Evolutionary conservation across 2,113 vertebrate genomes (phyloP), one percentile per base, ranked within the genome.

Genomic region (Chauna torquata): DNA sequence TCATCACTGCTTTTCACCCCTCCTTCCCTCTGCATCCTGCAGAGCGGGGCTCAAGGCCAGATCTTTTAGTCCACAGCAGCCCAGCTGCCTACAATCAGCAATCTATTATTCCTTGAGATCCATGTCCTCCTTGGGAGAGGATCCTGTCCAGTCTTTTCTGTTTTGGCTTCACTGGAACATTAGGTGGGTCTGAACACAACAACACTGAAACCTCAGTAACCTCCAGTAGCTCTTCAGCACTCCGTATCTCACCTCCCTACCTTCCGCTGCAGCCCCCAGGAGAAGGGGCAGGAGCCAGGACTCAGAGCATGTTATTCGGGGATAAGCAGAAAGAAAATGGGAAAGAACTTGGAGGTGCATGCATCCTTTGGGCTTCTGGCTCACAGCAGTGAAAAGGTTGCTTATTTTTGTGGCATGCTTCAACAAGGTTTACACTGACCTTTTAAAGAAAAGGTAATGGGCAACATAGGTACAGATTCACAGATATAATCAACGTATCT

Each of bases 61-160:
- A 74, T 71, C 25, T 75, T 57, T 38, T 0, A 81, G 72, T 50
- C 70, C 84, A 72, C 0, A 4, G 7, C 66, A 86, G 44, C 70
- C 82, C 88, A 93, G 91, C 88, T 93, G 88, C 81, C 83, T 91
- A 52, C 44, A 80, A 91, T 91, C 86, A 96, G 69, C 80, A 78
- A 20, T 4, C 59, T 20, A 89, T 71, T 95, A 50, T 75, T 92
- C 64, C 83, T 90, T 34, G 55, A 88, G 83, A 92, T 80, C 54
- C 62, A 40, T 5, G 20, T 45, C 49, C 58, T 93, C 62, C 75
- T 20, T 16, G 9, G 49, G 20, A 74, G 65, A 82, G 47, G 62
- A 90, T 62, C 38, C 62, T 83, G 64, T 28, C 44, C 71, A 54
- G 16, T 2, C 40, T 80, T 36, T 30, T 52, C 75, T 17, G 27